These are phyloP conservation scores for Chanos chanos DNA, from an alignment of 2,797 vertebrate species.

Conservation along the genomic window DNA sequence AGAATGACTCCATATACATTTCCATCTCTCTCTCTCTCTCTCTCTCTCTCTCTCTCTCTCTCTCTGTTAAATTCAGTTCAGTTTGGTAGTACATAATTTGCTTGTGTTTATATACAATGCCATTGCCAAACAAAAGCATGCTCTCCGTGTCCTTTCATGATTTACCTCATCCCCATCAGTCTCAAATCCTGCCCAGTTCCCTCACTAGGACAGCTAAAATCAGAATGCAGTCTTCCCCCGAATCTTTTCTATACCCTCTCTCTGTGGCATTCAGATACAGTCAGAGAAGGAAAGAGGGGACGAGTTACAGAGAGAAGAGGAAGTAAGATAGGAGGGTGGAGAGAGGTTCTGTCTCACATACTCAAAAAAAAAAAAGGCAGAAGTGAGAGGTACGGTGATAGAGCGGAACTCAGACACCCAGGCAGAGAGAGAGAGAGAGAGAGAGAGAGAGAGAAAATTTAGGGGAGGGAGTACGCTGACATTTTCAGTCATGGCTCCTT, in stretches of 20 bases:
- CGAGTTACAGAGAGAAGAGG: no score
- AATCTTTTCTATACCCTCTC: neutral
- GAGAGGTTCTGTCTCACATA: constrained; percentile 49
- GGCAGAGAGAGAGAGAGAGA: constrained; percentile 48
- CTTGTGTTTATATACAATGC: no score
- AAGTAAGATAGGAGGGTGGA: no score
- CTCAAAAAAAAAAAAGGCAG: constrained; percentile 48
- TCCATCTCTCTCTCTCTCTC: constrained; percentile 6
- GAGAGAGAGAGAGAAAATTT: constrained; percentile 2
- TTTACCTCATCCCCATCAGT: neutral
- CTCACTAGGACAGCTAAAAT: neutral
- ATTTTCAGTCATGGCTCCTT: constrained; percentile 64
- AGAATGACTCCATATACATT: constrained; percentile 17
- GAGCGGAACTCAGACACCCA: constrained; percentile 29
- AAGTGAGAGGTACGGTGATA: constrained; percentile 57
- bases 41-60: neutral
- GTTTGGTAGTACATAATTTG: no score
- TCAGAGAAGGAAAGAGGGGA: constrained; percentile 60
- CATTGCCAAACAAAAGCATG: no score
- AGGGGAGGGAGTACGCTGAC: constrained; percentile 18
- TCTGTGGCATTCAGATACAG: constrained; percentile 17
- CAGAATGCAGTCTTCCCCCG: neutral
- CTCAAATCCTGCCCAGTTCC: neutral
- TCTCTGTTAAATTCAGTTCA: constrained; percentile 7
- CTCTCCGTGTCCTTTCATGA: no score